phyloP scores from a whole-genome alignment of 2,797 vertebrate species.

The Pelodytes ibericus region DNA sequence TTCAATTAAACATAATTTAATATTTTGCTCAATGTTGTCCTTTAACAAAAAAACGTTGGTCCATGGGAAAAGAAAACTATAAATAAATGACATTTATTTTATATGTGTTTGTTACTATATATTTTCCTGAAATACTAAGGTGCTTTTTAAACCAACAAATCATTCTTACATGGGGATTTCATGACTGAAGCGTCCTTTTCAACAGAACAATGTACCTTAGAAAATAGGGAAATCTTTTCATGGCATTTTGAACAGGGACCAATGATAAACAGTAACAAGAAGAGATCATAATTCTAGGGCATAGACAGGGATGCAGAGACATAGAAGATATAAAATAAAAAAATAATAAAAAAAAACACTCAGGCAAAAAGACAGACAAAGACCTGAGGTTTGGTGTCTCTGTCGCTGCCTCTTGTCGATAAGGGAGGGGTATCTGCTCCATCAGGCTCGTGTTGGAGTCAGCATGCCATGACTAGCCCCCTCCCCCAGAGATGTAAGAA shows the following conservation, averaged over 20 bases:
- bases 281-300: slow-evolving; percentile 6
- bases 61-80: too few relatives aligned
- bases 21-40: too few relatives aligned
- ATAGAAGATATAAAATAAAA: slow-evolving; percentile 23
- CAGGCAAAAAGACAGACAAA: slow-evolving; percentile 48
- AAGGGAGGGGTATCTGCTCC: slow-evolving; percentile 49
- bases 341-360: slow-evolving; percentile 29
- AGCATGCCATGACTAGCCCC: slow-evolving; percentile 55
- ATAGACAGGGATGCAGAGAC: slow-evolving; percentile 14
- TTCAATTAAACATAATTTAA: too few relatives aligned
- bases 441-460: slow-evolving; percentile 47
- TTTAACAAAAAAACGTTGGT: too few relatives aligned
- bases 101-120: too few relatives aligned
- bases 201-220: slow-evolving; percentile 9
- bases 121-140: neutral
- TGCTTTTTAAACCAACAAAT: slow-evolving; percentile 23
- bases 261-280: neutral
- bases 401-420: slow-evolving; percentile 41
- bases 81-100: too few relatives aligned
- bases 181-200: slow-evolving; percentile 21
- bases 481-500: slow-evolving; percentile 77
- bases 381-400: slow-evolving; percentile 43
- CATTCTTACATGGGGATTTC: slow-evolving; percentile 27
- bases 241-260: slow-evolving; percentile 5
- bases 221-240: slow-evolving; percentile 17